Evolutionary conservation across 2,113 vertebrate species (phyloP), one percentile per base, ranked within the genome.

Genomic region (Ailurus styani): DNA sequence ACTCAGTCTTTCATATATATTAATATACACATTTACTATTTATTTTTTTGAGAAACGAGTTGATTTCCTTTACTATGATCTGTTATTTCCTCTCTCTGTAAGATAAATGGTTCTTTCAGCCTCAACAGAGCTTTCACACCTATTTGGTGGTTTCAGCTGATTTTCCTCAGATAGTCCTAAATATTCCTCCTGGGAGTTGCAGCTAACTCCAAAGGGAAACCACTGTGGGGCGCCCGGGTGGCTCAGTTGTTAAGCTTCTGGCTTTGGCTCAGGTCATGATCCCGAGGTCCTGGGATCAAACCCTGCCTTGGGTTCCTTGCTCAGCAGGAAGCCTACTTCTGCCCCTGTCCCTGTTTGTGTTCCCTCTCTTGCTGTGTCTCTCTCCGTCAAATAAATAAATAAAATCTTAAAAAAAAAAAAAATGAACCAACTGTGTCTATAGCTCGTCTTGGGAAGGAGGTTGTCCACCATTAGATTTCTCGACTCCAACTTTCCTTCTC

Each of bases 401-500:
- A 60, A 60, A 27, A 60, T 60, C 25, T 27, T 55, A 21, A 27
- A 27, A 57, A 60, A 60, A 47, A 47, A 27, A 60, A 60, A 60
- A 64, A 20, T 85, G 50, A 85, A 88, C 81, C 13, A 52, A 1
- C 29, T 70, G 4, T 29, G 31, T 42, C 15, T n/a, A 23, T 10
- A 62, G 25, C 86, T 83, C 31, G 79, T 68, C 72, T 34, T 93
- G 47, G 68, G 91, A 95, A 79, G 37, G 4, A 54, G 42, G 25
- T 47, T 72, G 6, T 2, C 10, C 37, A 89, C 52, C 45, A 54
- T 73, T 87, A 97, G 50, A 77, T 90, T 82, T 96, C 97, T 45
- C 70, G 62, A 83, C 92, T 96, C 95, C 72, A 85, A 62, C 29
- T 97, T 96, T 90, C 37, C 6, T 47, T 96, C 96, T 68, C 7